Percentiles rank a stretch among this genome's conserved stretches.
phyloP scores from a whole-genome alignment of 2,888 invertebrate genomes.

The Deilephila porcellus region DNA sequence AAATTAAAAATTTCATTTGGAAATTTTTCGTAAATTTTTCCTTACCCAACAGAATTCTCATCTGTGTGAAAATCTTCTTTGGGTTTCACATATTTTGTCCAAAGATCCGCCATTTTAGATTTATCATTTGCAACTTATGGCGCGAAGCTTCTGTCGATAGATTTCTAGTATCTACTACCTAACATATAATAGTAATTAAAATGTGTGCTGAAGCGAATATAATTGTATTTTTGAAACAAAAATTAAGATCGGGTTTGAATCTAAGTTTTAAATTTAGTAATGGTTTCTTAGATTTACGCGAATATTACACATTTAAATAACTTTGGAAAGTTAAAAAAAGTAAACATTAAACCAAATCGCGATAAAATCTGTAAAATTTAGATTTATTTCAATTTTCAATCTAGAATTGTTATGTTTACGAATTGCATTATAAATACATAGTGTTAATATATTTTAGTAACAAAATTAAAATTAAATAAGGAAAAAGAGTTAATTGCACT shows the following conservation, averaged over 20 bases:
- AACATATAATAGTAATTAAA: not conserved
- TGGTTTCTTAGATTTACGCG: too few species aligned
- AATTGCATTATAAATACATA: not conserved
- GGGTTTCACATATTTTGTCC: too few species aligned
- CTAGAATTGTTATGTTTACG: not conserved
- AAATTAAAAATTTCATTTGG: too few species aligned
- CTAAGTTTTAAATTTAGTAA: not conserved
- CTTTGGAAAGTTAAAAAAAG: too few species aligned
- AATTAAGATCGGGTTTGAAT: slow-evolving; percentile 27
- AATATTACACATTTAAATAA: too few species aligned
- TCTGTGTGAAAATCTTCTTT: too few species aligned
- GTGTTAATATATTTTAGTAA: slow-evolving; percentile 47
- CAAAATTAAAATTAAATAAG: slow-evolving; percentile 54
- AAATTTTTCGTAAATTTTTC: too few species aligned
- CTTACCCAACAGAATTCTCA: too few species aligned
- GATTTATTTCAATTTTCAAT: too few species aligned
- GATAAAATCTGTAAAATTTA: too few species aligned
- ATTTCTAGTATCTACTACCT: not conserved
- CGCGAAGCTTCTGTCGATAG: not conserved
- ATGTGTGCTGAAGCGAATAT: slow-evolving; percentile 13
- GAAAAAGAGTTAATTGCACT: slow-evolving; percentile 54
- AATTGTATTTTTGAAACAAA: slow-evolving; percentile 18
- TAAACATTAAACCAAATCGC: too few species aligned
- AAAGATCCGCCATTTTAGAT: too few species aligned
- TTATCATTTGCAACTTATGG: not conserved